phyloP scores from a whole-genome alignment of 2,797 vertebrate genomes.

The Onychomys leucogaster region DNA sequence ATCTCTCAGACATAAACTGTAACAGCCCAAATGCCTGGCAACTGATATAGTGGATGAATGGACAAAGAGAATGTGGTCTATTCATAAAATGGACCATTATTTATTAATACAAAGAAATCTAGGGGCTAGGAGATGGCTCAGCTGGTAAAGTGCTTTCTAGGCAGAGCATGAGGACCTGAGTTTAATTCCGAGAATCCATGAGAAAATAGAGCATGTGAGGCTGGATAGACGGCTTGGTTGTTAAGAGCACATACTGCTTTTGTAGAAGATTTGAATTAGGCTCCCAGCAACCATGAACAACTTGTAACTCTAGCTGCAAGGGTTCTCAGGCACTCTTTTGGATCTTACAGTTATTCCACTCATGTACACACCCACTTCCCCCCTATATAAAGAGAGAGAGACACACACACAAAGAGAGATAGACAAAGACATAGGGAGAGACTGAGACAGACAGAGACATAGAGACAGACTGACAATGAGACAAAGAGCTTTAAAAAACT shows the following conservation, averaged over 20 bases:
- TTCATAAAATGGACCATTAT: not conserved
- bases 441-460: not conserved
- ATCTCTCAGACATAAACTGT: not conserved
- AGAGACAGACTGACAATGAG: not conserved
- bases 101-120: not conserved
- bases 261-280: not conserved
- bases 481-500: not conserved
- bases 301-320: not conserved
- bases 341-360: too few relatives aligned
- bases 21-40: not conserved
- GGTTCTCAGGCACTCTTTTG: not conserved
- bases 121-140: not conserved
- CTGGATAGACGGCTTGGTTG: not conserved
- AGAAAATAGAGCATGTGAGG: not conserved
- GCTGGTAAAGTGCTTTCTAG: not conserved
- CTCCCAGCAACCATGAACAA: not conserved
- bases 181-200: not conserved
- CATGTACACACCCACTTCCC: too few relatives aligned
- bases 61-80: not conserved
- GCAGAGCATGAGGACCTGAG: not conserved
- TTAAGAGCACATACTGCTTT: not conserved
- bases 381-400: too few relatives aligned
- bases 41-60: not conserved
- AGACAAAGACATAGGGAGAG: not conserved
- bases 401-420: not conserved